Evolutionary conservation across 2,888 invertebrate genomes (phyloP).

Genomic region (Trichopria drosophilae): DNA sequence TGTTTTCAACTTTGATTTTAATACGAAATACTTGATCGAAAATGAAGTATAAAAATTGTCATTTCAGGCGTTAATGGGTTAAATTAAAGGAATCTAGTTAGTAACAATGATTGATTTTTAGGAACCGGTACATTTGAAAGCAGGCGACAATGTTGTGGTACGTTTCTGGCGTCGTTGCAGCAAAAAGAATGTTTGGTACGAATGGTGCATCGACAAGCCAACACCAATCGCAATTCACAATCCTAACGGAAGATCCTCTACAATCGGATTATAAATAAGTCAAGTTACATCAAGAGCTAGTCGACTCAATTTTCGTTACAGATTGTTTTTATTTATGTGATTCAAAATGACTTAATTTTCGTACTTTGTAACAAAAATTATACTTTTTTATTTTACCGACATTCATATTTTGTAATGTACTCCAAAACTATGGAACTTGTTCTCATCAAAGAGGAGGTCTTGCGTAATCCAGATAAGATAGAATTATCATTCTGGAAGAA

Average conservation of each 20-base stretch:
- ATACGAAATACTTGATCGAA: too few relatives aligned
- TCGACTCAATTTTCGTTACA: too few relatives aligned
- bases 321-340: too few relatives aligned
- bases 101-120: slow-evolving; percentile 55
- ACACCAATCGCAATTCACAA: slow-evolving; percentile 67
- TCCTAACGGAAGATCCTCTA: slow-evolving; percentile 73
- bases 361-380: neutral
- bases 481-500: too few relatives aligned
- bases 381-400: slow-evolving; percentile 1
- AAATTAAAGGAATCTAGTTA: too few relatives aligned
- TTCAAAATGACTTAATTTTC: neutral
- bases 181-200: slow-evolving; percentile 90
- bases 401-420: too few relatives aligned
- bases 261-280: slow-evolving; percentile 64
- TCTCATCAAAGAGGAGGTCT: too few relatives aligned
- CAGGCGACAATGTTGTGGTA: slow-evolving; percentile 73
- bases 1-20: too few relatives aligned
- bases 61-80: too few relatives aligned
- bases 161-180: slow-evolving; percentile 86
- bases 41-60: too few relatives aligned
- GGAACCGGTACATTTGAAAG: slow-evolving; percentile 74
- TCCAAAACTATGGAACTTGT: too few relatives aligned
- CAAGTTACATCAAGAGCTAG: neutral
- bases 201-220: slow-evolving; percentile 80
- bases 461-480: too few relatives aligned